Evolutionary conservation across 2,113 vertebrate genomes (phyloP), one percentile per base, ranked within the genome.

Genomic region (Ramphastos sulfuratus): DNA sequence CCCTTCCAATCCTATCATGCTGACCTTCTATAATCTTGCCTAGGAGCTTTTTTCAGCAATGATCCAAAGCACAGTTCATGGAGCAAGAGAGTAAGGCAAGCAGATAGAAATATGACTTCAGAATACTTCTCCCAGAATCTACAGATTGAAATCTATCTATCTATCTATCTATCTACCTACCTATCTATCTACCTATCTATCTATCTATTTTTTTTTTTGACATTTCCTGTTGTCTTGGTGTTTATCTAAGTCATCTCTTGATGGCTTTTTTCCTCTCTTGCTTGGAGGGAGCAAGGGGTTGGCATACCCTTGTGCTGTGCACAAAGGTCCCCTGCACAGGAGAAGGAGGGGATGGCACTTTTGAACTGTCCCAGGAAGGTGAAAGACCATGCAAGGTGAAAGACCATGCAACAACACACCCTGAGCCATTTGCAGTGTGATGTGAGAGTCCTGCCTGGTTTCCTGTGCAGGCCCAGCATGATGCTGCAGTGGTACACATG

Each of bases 341-440:
- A 17, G 37, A 37, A 37, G 17, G 17, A 65, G 12, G 24, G 7
- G 27, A 24, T 65, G 9, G 15, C 15, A 4, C 30, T 56, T 56
- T 50, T 5, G 20, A 50, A 72, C 69, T 31, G 7, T 50, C 12
- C 13, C 4, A 33, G 82, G 50, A 23, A 69, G 17, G 7, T 11
- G 10, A 39, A 39, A 39, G 37, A 39, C 5, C 35, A n/a, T 13
- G 17, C 14, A 3, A 69, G 37, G 37, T 39, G 37, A 39, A 39
- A 39, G 37, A 39, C 5, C 42, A n/a, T 13, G 17, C 14, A 4
- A 69, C 2, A 17, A 19, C 33, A 2, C 28, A 4, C 15, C 20
- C 19, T 2, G 24, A n/a, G 58, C 8, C 31, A 2, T 48, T 42
- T 27, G 30, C 12, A 77, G 23, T 1, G 3, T 1, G 3, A 5